Evolutionary conservation across 2,888 invertebrate genomes (phyloP).

Genomic region (Drosophila nr. perissopoda): DNA sequence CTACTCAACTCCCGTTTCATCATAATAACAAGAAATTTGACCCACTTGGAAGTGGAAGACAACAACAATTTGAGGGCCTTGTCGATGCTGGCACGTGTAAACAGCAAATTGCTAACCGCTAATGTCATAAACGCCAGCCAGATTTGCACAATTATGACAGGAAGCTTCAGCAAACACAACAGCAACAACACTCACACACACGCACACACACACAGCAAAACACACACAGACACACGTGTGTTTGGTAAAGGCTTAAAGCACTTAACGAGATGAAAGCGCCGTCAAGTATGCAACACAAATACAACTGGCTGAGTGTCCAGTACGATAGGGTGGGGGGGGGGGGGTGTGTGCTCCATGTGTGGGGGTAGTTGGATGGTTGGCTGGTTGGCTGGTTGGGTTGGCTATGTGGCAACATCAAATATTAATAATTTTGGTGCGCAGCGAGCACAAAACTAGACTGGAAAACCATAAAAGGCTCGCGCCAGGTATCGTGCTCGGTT

Average conservation of each 20-base stretch:
- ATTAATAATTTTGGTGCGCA: conserved; percentile 69
- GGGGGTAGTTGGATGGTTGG: not conserved
- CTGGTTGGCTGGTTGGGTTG: not conserved
- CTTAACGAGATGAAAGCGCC: conserved; percentile 75
- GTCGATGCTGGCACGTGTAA: conserved; percentile 22
- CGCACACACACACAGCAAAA: not conserved
- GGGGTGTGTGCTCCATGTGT: not conserved
- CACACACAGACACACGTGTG: not conserved
- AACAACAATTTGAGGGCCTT: conserved; percentile 1
- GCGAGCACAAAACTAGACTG: conserved; percentile 65
- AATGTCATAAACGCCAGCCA: conserved; percentile 68
- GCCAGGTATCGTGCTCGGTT: conserved; percentile 75
- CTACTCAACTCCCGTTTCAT: not conserved
- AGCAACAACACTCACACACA: not conserved
- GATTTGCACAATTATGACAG: conserved; percentile 73
- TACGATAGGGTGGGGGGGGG: no score
- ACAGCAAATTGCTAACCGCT: conserved; percentile 59
- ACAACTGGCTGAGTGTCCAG: conserved; percentile 33
- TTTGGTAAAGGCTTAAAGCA: conserved; percentile 71
- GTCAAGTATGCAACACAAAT: conserved; percentile 74
- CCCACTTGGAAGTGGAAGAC: conserved; percentile 15
- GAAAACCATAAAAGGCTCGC: conserved; percentile 51
- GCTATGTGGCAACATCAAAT: conserved; percentile 59
- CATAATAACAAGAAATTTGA: not conserved
- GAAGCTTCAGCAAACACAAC: conserved; percentile 39